Evolutionary conservation across 2,113 vertebrate genomes (phyloP).

Genomic region (Tachuris rubrigastra): DNA sequence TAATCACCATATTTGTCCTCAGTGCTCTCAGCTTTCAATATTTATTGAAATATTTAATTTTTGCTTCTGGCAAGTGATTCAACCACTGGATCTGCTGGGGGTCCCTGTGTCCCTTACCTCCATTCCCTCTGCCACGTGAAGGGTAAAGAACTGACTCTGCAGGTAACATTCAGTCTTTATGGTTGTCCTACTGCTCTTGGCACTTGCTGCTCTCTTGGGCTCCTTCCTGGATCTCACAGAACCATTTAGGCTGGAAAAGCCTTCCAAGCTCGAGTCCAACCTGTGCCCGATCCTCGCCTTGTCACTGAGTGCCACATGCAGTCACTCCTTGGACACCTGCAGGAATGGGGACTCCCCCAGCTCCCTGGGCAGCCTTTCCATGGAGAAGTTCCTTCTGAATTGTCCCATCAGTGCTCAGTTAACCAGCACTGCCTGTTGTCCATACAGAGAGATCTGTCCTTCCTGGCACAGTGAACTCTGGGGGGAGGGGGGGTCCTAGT

Average conservation of each 20-base stretch:
- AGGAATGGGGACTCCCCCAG: not conserved
- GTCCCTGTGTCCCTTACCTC: not conserved
- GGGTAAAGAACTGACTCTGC: not conserved
- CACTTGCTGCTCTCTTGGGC: not conserved
- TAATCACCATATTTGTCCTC: accelerated
- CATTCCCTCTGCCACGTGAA: not conserved
- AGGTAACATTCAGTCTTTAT: accelerated
- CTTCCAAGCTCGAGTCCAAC: not conserved
- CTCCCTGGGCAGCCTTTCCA: not conserved
- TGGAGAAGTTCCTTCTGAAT: not conserved
- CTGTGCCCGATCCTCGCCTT: not conserved
- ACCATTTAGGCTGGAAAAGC: not conserved
- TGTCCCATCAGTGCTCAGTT: not conserved
- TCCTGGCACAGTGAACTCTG: not conserved
- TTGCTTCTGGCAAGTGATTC: not conserved
- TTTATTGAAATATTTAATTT: not conserved
- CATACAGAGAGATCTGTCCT: not conserved
- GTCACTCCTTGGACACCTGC: not conserved
- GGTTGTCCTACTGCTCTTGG: not conserved
- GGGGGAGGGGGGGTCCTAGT: not conserved
- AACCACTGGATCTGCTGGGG: not conserved
- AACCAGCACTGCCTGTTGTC: not conserved
- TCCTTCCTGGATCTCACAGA: not conserved
- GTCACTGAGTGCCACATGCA: not conserved
- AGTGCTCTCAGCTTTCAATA: not conserved